Conservation (phyloP, 2,888 invertebrate genomes). For the Lasioglossum morio region DNA sequence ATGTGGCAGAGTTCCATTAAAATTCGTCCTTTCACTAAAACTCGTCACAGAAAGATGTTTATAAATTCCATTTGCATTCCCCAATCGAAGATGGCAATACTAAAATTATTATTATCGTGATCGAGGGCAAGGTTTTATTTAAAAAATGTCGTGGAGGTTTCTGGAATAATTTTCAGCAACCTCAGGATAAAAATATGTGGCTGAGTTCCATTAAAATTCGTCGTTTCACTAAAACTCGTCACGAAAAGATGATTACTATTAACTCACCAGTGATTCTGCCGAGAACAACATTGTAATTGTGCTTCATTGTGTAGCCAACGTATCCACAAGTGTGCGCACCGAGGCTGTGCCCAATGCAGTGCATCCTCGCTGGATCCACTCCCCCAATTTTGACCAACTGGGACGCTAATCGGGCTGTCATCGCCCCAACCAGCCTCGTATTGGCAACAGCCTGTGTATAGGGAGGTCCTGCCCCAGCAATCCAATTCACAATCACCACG, state of each 20-base stretch:
- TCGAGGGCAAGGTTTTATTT: no score
- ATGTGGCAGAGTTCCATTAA: no score
- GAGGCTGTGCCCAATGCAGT: constrained; percentile 94
- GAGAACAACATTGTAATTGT: constrained; percentile 86
- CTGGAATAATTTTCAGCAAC: no score
- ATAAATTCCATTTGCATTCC: no score
- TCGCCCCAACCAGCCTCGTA: constrained; percentile 93
- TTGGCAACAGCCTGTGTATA: constrained; percentile 97
- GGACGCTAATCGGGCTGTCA: constrained; percentile 90
- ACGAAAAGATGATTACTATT: no score
- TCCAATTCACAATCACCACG: constrained; percentile 94
- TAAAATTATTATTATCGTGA: no score
- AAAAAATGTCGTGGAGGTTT: no score
- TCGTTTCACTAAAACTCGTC: no score
- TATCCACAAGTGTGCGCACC: constrained; percentile 95
- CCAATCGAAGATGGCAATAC: no score
- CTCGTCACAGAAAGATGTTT: no score
- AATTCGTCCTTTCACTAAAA: no score
- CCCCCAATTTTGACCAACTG: constrained; percentile 84
- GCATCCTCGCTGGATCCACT: constrained; percentile 87
- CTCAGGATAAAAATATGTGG: background rate
- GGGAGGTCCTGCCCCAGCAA: constrained; percentile 93
- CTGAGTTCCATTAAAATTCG: background rate
- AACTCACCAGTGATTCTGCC: constrained; percentile 91
- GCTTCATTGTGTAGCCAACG: constrained; percentile 90